These are phyloP conservation scores for Drosophila melanica DNA, from an alignment of 1,140 invertebrate genomes.

Conservation along the genomic window DNA sequence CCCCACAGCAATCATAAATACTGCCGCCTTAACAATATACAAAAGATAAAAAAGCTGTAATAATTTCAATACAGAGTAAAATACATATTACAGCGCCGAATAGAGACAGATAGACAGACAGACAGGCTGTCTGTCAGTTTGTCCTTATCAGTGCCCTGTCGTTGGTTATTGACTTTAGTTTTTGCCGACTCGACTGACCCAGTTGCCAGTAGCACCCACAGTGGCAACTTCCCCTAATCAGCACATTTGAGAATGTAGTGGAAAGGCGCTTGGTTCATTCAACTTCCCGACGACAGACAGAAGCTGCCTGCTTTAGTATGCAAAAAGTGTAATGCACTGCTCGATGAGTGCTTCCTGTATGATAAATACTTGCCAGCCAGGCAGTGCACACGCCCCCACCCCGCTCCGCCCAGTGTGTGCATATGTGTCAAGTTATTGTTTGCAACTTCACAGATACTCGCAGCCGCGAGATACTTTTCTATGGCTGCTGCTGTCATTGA, in stretches of 20 bases:
- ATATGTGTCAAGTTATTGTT: conserved; percentile 56
- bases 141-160: conserved; percentile 26
- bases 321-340: conserved; percentile 49
- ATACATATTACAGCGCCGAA: no score
- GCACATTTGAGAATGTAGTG: conserved; percentile 20
- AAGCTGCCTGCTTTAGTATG: conserved; percentile 38
- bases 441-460: conserved; percentile 46
- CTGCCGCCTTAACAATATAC: conserved; percentile 5
- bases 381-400: not conserved
- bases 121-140: conserved; percentile 5
- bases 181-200: conserved; percentile 55
- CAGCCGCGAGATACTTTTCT: conserved; percentile 40
- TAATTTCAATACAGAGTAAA: conserved; percentile 11
- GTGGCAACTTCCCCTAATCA: conserved; percentile 46
- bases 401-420: conserved; percentile 4
- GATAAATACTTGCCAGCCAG: conserved; percentile 34
- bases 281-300: conserved; percentile 19
- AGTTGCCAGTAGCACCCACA: conserved; percentile 29
- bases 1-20: conserved; percentile 29
- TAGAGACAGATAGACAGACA: not conserved
- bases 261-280: conserved; percentile 35
- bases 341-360: conserved; percentile 48
- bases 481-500: conserved; percentile 51
- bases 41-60: conserved; percentile 39
- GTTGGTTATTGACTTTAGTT: conserved; percentile 52